These are phyloP conservation scores for Dryobota labecula DNA, from an alignment of 2,888 invertebrate genomes.

Conservation along the genomic window DNA sequence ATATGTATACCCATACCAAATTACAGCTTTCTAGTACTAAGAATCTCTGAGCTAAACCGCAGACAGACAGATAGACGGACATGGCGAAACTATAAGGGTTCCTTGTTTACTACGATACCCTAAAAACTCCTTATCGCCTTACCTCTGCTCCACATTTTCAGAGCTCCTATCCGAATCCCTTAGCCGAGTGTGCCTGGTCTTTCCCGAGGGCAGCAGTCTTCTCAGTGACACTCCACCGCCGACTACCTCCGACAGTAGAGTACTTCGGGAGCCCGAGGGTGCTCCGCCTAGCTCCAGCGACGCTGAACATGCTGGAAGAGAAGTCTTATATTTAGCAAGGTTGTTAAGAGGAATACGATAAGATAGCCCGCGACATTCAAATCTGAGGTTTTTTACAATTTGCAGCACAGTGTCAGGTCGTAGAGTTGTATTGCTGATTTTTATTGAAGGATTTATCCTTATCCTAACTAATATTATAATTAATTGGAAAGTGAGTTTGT, in stretches of 20 bases:
- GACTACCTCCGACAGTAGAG: constrained; percentile 95
- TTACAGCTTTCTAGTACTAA: no score
- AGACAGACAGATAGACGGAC: no score
- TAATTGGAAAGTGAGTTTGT: no score
- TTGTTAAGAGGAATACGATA: neutral
- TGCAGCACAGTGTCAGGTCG: no score
- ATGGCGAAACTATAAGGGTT: no score
- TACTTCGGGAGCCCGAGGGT: constrained; percentile 93
- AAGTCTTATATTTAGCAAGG: neutral
- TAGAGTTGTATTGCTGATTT: neutral
- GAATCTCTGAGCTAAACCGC: no score
- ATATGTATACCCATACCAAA: no score
- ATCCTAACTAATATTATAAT: no score
- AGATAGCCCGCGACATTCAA: neutral
- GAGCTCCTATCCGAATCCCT: constrained; percentile 89
- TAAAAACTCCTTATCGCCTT: no score
- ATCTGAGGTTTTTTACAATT: no score
- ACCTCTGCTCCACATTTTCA: constrained; percentile 81
- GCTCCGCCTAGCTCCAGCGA: constrained; percentile 88
- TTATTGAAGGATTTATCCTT: no score
- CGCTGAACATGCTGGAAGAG: constrained; percentile 82
- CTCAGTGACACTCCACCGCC: constrained; percentile 88
- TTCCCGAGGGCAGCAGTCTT: constrained; percentile 83
- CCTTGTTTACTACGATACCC: no score
- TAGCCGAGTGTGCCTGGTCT: constrained; percentile 88